phyloP scores from a whole-genome alignment of 2,797 vertebrate genomes.

The Pipistrellus pipistrellus region DNA sequence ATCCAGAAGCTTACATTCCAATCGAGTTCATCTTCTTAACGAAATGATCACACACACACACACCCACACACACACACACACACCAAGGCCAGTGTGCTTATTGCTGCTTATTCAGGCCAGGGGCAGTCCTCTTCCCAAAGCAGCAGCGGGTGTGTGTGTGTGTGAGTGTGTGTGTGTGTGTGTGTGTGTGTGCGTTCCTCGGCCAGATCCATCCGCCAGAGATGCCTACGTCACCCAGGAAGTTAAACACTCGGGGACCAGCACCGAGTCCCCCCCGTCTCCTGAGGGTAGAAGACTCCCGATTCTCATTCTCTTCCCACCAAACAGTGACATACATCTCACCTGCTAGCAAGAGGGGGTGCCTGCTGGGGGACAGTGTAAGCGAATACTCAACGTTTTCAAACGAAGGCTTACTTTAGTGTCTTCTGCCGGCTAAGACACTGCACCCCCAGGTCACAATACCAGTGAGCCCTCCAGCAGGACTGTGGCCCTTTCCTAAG shows the following conservation, averaged over 20 bases:
- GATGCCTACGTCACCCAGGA: not conserved
- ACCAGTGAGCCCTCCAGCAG: not conserved
- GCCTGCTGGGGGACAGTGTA: slow-evolving; percentile 14
- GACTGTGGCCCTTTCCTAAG: slow-evolving; percentile 20
- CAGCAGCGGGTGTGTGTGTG: not conserved
- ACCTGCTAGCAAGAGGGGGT: not conserved
- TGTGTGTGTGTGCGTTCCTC: no score
- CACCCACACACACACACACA: no score
- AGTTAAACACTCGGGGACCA: not conserved
- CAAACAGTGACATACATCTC: slow-evolving; percentile 14
- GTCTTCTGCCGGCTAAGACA: slow-evolving; percentile 46
- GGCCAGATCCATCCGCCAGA: not conserved
- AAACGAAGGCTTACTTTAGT: slow-evolving; percentile 55
- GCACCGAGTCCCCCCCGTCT: not conserved
- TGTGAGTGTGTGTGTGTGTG: no score
- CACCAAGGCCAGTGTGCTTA: no score
- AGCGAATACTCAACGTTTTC: slow-evolving; percentile 72
- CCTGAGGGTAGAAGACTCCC: not conserved
- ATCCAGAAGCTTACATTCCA: not conserved
- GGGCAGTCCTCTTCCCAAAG: not conserved
- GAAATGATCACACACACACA: not conserved
- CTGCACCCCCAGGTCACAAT: not conserved
- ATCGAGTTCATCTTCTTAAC: not conserved
- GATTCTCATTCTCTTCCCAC: not conserved
- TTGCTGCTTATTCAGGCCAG: no score